Base-by-base conservation (phyloP, 2,113 vertebrate genomes). In the Gobio gobio region DNA sequence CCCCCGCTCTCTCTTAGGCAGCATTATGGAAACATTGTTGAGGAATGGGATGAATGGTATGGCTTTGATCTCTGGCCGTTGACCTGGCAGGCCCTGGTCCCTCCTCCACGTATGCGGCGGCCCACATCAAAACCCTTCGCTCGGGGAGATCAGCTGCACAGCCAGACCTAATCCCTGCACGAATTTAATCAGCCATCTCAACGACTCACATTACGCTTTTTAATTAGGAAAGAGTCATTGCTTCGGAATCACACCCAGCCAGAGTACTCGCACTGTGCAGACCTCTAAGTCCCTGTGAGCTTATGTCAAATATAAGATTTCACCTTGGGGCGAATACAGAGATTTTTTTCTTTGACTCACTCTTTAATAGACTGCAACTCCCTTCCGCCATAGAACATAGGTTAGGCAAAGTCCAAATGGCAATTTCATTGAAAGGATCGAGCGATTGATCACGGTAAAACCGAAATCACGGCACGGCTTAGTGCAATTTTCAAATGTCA, bases 11-110 rank as follows among this genome's bases (percentile, higher is more conserved):
- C 33, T 72, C 64, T 40, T 54, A 49, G 29, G 47, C 29, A 72
- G 51, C 80, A 70, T 82, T 82, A 70, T 70, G 80, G 80, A 82
- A 72, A 70, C 45, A 51, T 43, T 58, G 81, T 61, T 58, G 66
- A 64, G 75, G 81, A 83, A 73, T 86, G 81, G 85, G 54, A n/a
- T 47, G 75, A 78, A 49, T 83, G 84, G 80, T 63, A 86, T 84
- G 68, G 61, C 85, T 86, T 84, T 86, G 87, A 84, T 86, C 85
- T 86, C 63, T 59, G 82, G 49, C 87, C 76, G 74, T 47, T 88
- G 87, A 88, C 85, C 87, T 84, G 81, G 82, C 29, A 43, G 63
- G 76, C 76, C 84, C 82, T 58, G 56, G 43, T 61, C 87, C 72
- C 59, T 68, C 63, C 79, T 84, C 68, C 56, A 49, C 20, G 77